Evolutionary conservation across 1,140 invertebrate genomes (phyloP), one percentile per base, ranked within the genome.

Genomic region (Ceratosolen fusciceps): DNA sequence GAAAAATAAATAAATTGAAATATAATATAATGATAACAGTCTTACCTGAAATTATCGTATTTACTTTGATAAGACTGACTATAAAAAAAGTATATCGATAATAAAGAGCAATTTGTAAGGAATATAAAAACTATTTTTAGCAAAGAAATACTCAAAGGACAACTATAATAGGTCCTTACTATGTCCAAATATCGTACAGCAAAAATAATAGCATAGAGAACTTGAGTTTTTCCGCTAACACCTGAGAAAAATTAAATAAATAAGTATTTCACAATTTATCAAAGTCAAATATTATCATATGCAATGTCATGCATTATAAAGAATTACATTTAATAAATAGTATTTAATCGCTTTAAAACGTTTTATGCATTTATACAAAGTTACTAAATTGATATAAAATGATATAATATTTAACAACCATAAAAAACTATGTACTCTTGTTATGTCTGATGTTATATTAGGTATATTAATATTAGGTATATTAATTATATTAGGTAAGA

Each of bases 151-250:
- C 56, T 96, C 96, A 90, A 99, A 99, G 91, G 99, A 99, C 1
- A 96, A 12, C 16, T 73, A 26, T 79, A 74, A 90, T 95, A 99
- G 72, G 96, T 96, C 34, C 97, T 98, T 84, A 99, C 92, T 79
- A 99, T 92, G 91, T 99, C 98, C 89, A 99, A 92, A 87, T 99
- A 99, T 82, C 99, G 93, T 68, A 96, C 94, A 43, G 96, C 95
- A 88, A 98, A 99, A 16, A 99, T 98, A 83, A 99, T 90, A 5
- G 97, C 95, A 92, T 99, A 99, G 58, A 99, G 92, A 81, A 99
- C 94, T 92, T 99, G 98, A 80, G 97, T 98, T 87, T 98, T 98
- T 84, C 98, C 98, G 49, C 98, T 99, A 85, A 99, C 98, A 86
- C 98, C 98, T 99, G 92, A 70, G 92, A 93, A 83, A 14, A 37